These are phyloP conservation scores for Microtus oregoni DNA, from an alignment of 2,113 vertebrate species.

Conservation along the genomic window DNA sequence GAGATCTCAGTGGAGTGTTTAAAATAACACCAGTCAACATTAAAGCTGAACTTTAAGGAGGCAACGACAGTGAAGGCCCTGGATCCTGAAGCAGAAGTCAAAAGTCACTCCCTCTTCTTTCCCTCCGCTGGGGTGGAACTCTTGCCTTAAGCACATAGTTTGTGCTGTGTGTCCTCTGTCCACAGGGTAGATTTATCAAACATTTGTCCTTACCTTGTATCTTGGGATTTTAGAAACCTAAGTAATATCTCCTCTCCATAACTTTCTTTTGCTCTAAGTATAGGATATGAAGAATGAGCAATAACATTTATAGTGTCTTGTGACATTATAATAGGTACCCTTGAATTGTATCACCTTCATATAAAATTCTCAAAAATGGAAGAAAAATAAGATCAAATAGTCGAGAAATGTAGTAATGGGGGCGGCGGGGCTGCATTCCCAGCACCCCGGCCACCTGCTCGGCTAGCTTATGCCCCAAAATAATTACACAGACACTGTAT, in stretches of 20 bases:
- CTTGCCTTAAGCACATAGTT: background rate
- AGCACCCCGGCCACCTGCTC: too few species aligned
- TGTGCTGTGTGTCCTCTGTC: background rate
- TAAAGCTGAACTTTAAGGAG: background rate
- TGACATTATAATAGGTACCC: background rate
- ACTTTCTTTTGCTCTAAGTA: background rate
- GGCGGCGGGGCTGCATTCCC: too few species aligned
- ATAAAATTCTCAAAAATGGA: background rate
- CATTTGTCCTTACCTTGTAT: background rate
- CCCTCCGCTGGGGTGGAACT: background rate
- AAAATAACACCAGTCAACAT: slow-evolving; percentile 36
- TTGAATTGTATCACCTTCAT: background rate
- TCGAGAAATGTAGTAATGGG: too few species aligned
- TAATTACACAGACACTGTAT: too few species aligned
- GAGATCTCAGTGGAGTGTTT: background rate
- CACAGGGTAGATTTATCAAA: background rate
- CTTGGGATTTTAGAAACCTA: background rate
- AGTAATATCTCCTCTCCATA: background rate
- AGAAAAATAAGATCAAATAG: background rate
- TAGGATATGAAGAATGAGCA: background rate
- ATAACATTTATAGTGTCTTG: background rate
- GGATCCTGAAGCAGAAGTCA: background rate
- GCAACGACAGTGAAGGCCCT: background rate
- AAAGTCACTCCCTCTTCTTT: background rate
- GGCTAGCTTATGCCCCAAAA: too few species aligned